Percentiles rank a stretch among this genome's conserved stretches.
Evolutionary conservation across 2,888 invertebrate genomes (phyloP).

Genomic region (Ormyrus pomaceus): DNA sequence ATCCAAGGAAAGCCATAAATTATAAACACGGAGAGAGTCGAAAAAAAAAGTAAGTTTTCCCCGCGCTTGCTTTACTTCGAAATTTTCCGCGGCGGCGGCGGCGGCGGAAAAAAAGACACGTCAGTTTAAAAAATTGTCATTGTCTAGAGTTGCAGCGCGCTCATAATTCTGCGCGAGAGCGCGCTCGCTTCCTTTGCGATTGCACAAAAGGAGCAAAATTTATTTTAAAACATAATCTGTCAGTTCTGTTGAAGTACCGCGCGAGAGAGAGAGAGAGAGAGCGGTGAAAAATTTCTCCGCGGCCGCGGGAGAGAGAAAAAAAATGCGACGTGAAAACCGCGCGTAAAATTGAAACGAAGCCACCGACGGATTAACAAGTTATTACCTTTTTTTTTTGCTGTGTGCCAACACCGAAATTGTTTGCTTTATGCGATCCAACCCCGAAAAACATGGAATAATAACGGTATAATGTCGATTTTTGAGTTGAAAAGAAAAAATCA

Average conservation of each 20-base stretch:
- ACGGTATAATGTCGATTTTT: too few relatives aligned
- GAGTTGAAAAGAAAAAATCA: too few relatives aligned
- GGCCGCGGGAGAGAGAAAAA: background rate
- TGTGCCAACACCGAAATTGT: too few relatives aligned
- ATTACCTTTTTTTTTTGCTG: background rate
- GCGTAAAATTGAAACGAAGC: too few relatives aligned
- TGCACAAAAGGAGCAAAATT: background rate
- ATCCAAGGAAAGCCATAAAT: too few relatives aligned
- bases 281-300: background rate
- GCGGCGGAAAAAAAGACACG: slow-evolving; percentile 21
- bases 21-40: too few relatives aligned
- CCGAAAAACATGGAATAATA: too few relatives aligned
- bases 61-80: too few relatives aligned
- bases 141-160: slow-evolving; percentile 26
- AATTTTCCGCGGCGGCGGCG: too few relatives aligned
- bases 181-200: background rate
- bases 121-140: slow-evolving; percentile 44
- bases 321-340: background rate
- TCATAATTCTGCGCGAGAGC: slow-evolving; percentile 30
- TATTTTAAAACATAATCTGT: background rate
- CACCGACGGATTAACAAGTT: too few relatives aligned
- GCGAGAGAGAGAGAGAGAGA: background rate
- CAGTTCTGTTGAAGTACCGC: background rate
- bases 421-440: too few relatives aligned
- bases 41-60: too few relatives aligned